phyloP scores from a whole-genome alignment of 2,888 invertebrate species.

The Epirrhoe alternata region DNA sequence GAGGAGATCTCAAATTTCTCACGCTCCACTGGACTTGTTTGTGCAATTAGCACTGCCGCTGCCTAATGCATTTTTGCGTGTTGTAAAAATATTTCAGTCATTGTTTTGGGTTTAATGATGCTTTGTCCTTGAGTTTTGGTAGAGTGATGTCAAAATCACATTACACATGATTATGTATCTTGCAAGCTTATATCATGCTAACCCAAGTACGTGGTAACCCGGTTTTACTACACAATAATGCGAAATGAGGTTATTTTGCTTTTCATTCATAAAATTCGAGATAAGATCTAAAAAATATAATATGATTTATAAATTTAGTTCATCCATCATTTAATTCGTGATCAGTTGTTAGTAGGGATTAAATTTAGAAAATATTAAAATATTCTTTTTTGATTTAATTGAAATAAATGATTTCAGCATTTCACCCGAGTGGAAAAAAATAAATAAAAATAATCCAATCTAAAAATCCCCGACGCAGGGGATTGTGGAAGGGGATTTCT shows the following conservation, averaged over 20 bases:
- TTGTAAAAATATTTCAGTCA: conserved; percentile 50
- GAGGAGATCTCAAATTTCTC: conserved; percentile 62
- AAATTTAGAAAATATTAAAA: no score
- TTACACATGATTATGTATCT: conserved; percentile 4
- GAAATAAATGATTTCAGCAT: no score
- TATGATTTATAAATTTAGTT: background rate
- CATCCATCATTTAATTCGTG: no score
- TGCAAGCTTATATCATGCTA: background rate
- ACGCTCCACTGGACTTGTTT: conserved; percentile 63
- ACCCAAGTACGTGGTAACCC: background rate
- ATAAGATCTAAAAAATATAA: background rate
- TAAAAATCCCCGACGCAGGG: no score
- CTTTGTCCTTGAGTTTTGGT: conserved; percentile 16
- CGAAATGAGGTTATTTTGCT: background rate
- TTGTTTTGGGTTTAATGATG: conserved; percentile 42
- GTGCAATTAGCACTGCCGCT: conserved; percentile 60
- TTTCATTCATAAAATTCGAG: background rate
- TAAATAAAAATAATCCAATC: no score
- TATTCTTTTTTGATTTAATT: no score
- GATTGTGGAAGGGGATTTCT: no score
- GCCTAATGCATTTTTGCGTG: conserved; percentile 48
- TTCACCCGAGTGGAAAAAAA: no score
- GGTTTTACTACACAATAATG: background rate
- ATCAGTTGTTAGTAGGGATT: no score
- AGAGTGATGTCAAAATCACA: conserved; percentile 7